These are phyloP conservation scores for Tyto alba DNA, from an alignment of 2,113 vertebrate species.

Conservation along the genomic window DNA sequence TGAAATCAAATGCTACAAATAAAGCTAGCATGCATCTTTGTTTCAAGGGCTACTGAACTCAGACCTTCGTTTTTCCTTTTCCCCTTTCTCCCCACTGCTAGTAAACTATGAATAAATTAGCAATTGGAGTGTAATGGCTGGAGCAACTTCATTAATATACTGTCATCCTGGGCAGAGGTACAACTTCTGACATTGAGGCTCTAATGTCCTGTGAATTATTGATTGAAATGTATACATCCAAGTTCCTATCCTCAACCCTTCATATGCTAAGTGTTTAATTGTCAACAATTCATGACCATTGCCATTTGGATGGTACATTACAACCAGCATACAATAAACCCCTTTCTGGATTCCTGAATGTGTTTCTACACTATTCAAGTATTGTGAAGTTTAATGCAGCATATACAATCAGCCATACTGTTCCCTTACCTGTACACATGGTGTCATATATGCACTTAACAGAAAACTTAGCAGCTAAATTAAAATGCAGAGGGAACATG, in stretches of 20 bases:
- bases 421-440: accelerated
- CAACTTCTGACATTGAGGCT: constrained; percentile 1
- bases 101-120: constrained; percentile 31
- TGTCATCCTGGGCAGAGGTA: background rate
- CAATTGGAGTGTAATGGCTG: constrained; percentile 11
- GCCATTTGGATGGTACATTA: background rate
- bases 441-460: no score
- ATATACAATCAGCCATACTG: background rate
- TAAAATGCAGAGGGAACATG: background rate
- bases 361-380: background rate
- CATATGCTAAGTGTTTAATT: background rate
- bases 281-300: background rate
- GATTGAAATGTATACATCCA: background rate
- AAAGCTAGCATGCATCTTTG: background rate
- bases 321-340: background rate
- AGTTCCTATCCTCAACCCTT: background rate
- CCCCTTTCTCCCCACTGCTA: background rate
- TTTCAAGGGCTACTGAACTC: background rate
- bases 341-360: background rate
- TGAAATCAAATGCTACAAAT: background rate
- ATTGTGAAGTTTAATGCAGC: background rate
- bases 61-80: background rate
- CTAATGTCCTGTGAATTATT: background rate
- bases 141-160: background rate
- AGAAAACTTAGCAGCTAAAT: background rate